A percentile compares a stretch with the other conserved stretches of the same genome.
Conservation (phyloP, 2,113 vertebrate genomes). For the Sphyrna mokarran region DNA sequence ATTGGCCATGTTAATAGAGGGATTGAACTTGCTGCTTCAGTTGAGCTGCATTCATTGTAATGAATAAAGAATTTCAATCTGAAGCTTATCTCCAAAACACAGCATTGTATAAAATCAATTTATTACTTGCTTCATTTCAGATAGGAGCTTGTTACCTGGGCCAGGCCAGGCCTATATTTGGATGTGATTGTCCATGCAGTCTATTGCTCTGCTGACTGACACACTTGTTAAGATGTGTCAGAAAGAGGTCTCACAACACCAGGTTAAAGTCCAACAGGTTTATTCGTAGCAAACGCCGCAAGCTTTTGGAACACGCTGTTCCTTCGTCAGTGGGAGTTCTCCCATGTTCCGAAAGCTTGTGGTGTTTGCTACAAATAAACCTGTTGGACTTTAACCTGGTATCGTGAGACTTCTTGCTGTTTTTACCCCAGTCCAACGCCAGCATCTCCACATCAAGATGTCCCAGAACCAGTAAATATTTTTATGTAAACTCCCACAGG, state of each 20-base stretch:
- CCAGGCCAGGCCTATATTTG: neutral
- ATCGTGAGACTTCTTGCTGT: too few relatives aligned
- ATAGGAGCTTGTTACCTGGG: neutral
- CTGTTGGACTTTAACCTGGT: too few relatives aligned
- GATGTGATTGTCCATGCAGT: neutral
- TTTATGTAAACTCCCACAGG: neutral
- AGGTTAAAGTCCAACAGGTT: too few relatives aligned
- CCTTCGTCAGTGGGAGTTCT: too few relatives aligned
- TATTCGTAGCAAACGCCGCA: too few relatives aligned
- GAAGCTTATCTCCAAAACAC: constrained; percentile 23
- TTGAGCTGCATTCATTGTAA: constrained; percentile 26
- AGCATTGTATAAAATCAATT: constrained; percentile 21
- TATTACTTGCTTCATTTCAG: constrained; percentile 27
- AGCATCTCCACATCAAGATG: too few relatives aligned
- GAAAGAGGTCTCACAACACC: neutral
- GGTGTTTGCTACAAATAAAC: too few relatives aligned
- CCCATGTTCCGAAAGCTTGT: too few relatives aligned
- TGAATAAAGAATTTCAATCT: constrained; percentile 21
- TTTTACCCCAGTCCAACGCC: too few relatives aligned
- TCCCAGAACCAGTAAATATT: neutral
- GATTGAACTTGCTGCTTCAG: constrained; percentile 15
- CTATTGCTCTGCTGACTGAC: neutral
- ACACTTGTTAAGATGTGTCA: neutral
- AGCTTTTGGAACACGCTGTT: too few relatives aligned
- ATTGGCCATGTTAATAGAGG: constrained; percentile 12